Evolutionary conservation across 2,888 invertebrate species (phyloP), one percentile per base, ranked within the genome.

Genomic region (Pedicia rivosa): DNA sequence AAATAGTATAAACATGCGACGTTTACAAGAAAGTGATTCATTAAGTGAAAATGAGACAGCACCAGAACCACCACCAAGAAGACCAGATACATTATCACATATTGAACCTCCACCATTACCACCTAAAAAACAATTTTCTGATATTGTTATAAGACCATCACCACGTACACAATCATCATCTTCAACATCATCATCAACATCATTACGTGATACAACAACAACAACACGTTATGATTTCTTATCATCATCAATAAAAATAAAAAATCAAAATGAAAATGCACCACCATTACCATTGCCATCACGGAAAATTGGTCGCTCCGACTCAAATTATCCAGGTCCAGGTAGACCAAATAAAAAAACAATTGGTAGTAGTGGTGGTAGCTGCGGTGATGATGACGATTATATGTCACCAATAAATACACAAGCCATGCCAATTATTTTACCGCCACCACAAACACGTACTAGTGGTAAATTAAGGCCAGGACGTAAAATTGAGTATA

Each of bases 31-130:
- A 32, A 61, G 61, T 37, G 62, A 62, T 43, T 61, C 62, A 3
- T 44, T 62, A n/a, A 61, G 60, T 43, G 58, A 62, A 43, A 62
- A 57, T 29, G 62, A 63, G 43, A 45, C 57, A 0, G 60, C 59
- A 2, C 57, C 61, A 0, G 63, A 63, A 40, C 59, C 59, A 12
- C 62, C 63, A 13, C 63, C 63, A 2, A 48, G 62, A 4, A 48
- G 62, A 4, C 60, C 60, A 3, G 62, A 62, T 24, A 54, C 55
- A 3, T 50, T 48, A 4, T 53, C 62, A 10, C 62, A 72, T 35
- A 67, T 71, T 5, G 76, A 77, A 50, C 80, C 80, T 3, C 79
- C 79, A 2, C 80, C 80, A 3, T 58, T 80, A 53, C 68, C 79
- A 14, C 80, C 80, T 10, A 79, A 78, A 51, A 77, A 78, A 45